These are phyloP conservation scores for Diplodus puntazzo DNA, from an alignment of 2,797 vertebrate genomes.

Conservation along the genomic window DNA sequence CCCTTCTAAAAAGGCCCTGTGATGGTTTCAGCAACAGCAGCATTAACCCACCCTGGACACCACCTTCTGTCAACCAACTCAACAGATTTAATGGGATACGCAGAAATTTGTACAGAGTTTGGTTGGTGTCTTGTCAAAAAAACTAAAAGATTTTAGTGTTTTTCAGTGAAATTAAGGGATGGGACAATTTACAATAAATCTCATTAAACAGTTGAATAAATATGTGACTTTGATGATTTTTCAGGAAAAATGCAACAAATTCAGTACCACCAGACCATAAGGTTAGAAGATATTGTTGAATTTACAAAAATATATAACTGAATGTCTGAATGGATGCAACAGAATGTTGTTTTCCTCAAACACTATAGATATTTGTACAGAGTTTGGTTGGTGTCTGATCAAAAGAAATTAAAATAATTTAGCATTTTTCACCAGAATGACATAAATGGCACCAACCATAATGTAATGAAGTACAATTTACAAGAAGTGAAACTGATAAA, in stretches of 20 bases:
- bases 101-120: conserved; percentile 11
- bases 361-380: neutral
- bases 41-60: neutral
- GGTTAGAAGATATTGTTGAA: neutral
- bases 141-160: neutral
- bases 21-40: neutral
- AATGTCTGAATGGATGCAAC: neutral
- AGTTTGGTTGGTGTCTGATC: conserved; percentile 13
- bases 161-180: neutral
- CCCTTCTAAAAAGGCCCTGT: neutral
- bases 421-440: neutral
- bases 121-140: neutral
- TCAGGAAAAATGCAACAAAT: neutral
- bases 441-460: neutral
- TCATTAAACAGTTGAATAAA: neutral
- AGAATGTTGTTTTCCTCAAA: conserved; percentile 8
- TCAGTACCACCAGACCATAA: neutral
- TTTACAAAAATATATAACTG: neutral
- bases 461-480: neutral
- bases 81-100: neutral
- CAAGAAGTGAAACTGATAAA: neutral
- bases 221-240: neutral
- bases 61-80: neutral
- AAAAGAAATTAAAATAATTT: neutral
- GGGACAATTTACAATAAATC: neutral